A percentile compares a stretch with the other conserved stretches of the same genome.
Evolutionary conservation across 2,888 invertebrate species (phyloP).

Genomic region (Teleiodes luculella): DNA sequence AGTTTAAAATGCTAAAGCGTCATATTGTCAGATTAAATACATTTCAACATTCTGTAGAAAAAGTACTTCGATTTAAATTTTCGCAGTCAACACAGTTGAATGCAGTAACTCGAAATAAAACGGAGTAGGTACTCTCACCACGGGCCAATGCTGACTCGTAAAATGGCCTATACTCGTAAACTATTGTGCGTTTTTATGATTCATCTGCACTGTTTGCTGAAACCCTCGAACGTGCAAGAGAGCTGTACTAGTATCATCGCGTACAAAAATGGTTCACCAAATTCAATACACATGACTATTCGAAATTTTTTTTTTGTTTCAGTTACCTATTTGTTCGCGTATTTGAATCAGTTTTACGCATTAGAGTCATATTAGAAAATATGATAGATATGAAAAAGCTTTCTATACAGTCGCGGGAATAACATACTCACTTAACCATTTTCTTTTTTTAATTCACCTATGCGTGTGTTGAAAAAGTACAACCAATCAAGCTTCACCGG

Average conservation of each 20-base stretch:
- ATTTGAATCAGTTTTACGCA: too few species aligned
- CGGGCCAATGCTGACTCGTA: slow-evolving; percentile 41
- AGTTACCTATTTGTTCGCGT: too few species aligned
- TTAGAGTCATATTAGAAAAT: too few species aligned
- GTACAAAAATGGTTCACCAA: slow-evolving; percentile 26
- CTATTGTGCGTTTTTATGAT: slow-evolving; percentile 75
- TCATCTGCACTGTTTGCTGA: slow-evolving; percentile 65
- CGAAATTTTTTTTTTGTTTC: neutral
- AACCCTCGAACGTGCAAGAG: slow-evolving; percentile 37
- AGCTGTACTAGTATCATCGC: slow-evolving; percentile 50
- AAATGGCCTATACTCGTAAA: slow-evolving; percentile 67
- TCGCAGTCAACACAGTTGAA: neutral
- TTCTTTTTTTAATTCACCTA: too few species aligned
- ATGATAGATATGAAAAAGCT: too few species aligned
- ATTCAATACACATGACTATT: neutral
- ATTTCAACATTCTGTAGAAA: too few species aligned
- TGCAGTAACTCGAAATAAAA: neutral
- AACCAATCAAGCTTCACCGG: too few species aligned
- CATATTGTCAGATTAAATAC: too few species aligned
- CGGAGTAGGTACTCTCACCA: slow-evolving; percentile 9
- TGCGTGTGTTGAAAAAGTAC: too few species aligned
- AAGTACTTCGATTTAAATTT: neutral
- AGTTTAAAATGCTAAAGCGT: too few species aligned
- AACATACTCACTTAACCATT: too few species aligned
- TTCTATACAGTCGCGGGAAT: too few species aligned